Base-by-base conservation (phyloP, 1,140 invertebrate species). In the Euborellia annulipes region DNA sequence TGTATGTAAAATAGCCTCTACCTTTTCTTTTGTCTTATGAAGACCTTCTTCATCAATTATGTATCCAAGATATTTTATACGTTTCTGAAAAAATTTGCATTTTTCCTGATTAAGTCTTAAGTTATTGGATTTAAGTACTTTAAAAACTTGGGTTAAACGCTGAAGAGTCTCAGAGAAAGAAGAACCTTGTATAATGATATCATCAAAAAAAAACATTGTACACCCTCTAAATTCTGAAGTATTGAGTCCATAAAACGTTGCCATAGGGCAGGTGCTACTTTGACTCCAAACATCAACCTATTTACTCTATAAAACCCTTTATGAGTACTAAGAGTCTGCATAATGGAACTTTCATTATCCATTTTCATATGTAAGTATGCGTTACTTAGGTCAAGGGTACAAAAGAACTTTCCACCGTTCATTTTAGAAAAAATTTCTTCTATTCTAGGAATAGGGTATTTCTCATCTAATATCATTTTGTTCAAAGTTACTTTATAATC, bases 401-500 rank as follows among this genome's bases (percentile, higher is more conserved):
- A 55, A 27, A 54, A 55, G 14, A 27, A 21, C 17, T 44, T 16
- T 9, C 52, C 52, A 3, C 48, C 50, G 21, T 44, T 37, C 32
- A 55, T 45, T 19, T 18, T 20, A 16, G 39, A 47, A 38, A 55
- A 55, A 1, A 55, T 22, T 16, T 54, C 52, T 17, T 55, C 54
- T 14, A 54, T 47, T 27, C 48, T 38, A 18, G 54, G 53, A 14
- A 55, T 36, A 7, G 54, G 54, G 38, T 50, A 54, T 18, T 41
- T 36, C 30, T 51, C 46, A n/a, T 44, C 17, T 48, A 46, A 36
- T n/a, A 56, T 27, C 23, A 34, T 34, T 20, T 42, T 47, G 45
- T 55, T 56, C 23, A 55, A 36, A 14, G 55, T 46, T 39, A 58
- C 53, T 45, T 61, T 57, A 49, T 60, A 70, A 53, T 70, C 65